These are phyloP conservation scores for Nowickia ferox DNA, from an alignment of 2,888 invertebrate species.

Conservation along the genomic window DNA sequence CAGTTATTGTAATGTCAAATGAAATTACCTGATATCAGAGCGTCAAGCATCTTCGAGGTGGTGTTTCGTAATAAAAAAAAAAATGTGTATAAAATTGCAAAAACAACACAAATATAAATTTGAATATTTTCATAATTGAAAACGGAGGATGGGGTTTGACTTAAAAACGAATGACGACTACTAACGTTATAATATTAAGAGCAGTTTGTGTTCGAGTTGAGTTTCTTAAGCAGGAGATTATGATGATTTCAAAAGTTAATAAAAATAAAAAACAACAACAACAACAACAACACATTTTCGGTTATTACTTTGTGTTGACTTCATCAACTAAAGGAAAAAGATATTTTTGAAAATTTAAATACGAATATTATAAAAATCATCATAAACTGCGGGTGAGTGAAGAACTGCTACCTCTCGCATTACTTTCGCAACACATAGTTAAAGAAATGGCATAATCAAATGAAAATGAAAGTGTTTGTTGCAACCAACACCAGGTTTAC, in stretches of 20 bases:
- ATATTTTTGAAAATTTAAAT: slow-evolving; percentile 79
- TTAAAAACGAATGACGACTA: not conserved
- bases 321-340: slow-evolving; percentile 17
- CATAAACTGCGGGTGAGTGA: slow-evolving; percentile 82
- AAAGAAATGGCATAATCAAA: not conserved
- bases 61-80: slow-evolving; percentile 73
- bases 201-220: slow-evolving; percentile 23
- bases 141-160: slow-evolving; percentile 1
- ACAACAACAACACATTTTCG: slow-evolving; percentile 36
- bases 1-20: slow-evolving; percentile 74
- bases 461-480: not conserved
- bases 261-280: slow-evolving; percentile 25
- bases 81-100: slow-evolving; percentile 72
- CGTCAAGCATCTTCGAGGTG: slow-evolving; percentile 21
- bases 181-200: slow-evolving; percentile 9
- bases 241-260: slow-evolving; percentile 63
- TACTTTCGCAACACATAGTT: not conserved
- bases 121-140: slow-evolving; percentile 71
- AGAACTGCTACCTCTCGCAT: slow-evolving; percentile 71
- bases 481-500: not conserved
- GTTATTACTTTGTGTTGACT: slow-evolving; percentile 53
- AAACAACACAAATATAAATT: slow-evolving; percentile 60
- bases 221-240: slow-evolving; percentile 51
- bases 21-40: slow-evolving; percentile 72
- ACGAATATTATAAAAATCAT: slow-evolving; percentile 80